A percentile compares a stretch with the other conserved stretches of the same genome.
phyloP scores from a whole-genome alignment of 2,797 vertebrate genomes.

The Prionace glauca region DNA sequence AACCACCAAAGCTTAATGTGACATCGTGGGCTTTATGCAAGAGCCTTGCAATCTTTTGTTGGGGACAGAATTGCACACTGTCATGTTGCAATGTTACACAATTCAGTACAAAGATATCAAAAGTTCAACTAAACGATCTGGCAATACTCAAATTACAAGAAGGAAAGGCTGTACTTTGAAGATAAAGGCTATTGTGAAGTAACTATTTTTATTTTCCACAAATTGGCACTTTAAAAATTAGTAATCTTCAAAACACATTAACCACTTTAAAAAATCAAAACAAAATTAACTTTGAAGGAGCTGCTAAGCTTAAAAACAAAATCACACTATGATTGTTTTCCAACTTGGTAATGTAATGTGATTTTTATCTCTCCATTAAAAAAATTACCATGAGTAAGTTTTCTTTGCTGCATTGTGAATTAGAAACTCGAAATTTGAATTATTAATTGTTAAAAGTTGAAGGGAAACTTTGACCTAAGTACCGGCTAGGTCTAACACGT shows the following conservation, averaged over 20 bases:
- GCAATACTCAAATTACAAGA: neutral
- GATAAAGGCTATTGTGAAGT: no score
- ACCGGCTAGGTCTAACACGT: neutral
- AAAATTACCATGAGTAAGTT: neutral
- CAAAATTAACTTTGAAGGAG: neutral
- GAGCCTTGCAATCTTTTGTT: neutral
- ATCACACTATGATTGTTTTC: neutral
- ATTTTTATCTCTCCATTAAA: neutral
- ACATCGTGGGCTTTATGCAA: neutral
- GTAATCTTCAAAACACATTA: no score
- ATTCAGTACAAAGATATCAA: neutral
- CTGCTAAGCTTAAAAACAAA: neutral
- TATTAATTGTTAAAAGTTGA: no score
- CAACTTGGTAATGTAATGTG: neutral
- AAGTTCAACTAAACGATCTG: neutral
- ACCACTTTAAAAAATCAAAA: neutral
- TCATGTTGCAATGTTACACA: neutral
- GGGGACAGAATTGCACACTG: neutral
- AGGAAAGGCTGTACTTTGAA: no score
- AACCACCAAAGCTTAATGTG: neutral
- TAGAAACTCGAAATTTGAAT: neutral
- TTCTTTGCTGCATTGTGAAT: neutral
- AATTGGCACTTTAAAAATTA: no score
- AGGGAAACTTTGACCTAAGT: neutral
- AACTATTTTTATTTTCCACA: no score